Conservation (phyloP, 2,888 invertebrate species). For the Aelia acuminata region DNA sequence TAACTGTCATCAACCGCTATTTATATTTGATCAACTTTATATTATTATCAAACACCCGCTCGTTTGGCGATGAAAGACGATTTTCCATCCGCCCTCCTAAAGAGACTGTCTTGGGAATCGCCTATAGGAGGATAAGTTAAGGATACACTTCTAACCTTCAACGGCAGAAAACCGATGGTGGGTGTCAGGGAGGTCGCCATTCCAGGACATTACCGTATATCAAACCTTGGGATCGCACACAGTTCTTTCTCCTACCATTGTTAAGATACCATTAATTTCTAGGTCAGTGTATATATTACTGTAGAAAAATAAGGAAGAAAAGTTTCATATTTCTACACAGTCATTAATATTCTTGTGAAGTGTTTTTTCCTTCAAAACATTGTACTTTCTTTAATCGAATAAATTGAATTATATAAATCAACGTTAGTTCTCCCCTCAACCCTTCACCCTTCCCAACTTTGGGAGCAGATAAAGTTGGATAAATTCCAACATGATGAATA, state of each 20-base stretch:
- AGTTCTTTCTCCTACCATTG: not conserved
- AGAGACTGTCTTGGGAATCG: slow-evolving; percentile 28
- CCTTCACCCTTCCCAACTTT: too few relatives aligned
- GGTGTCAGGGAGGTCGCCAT: not conserved
- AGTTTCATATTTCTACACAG: not conserved
- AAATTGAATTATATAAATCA: too few relatives aligned
- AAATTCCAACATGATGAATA: too few relatives aligned
- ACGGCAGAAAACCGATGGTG: not conserved
- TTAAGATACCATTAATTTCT: not conserved
- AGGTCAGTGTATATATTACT: slow-evolving; percentile 17
- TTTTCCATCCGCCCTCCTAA: not conserved
- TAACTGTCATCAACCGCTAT: not conserved
- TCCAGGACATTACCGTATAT: slow-evolving; percentile 8
- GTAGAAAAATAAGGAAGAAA: not conserved
- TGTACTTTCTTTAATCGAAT: too few relatives aligned
- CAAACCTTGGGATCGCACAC: slow-evolving; percentile 17
- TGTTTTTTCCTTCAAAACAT: not conserved
- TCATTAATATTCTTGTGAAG: not conserved
- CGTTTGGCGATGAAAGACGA: not conserved
- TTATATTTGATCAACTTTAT: not conserved
- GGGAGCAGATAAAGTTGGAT: too few relatives aligned
- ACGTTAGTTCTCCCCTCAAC: too few relatives aligned
- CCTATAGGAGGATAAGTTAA: not conserved
- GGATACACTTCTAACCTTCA: slow-evolving; percentile 12
- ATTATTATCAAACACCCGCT: too few relatives aligned